phyloP scores from a whole-genome alignment of 2,113 vertebrate species.

The Galeopterus variegatus region DNA sequence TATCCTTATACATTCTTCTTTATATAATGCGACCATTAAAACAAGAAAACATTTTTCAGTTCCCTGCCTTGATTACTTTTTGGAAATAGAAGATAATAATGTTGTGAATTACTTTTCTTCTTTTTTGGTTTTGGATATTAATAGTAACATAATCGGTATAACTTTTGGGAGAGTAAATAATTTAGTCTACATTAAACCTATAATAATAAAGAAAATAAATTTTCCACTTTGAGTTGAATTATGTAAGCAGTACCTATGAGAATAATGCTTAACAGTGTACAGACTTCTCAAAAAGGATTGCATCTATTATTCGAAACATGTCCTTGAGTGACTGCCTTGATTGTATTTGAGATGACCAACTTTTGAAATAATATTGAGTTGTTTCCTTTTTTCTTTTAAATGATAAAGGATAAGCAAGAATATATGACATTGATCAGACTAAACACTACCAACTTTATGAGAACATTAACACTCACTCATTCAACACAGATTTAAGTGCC shows the following conservation, averaged over 20 bases:
- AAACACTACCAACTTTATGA: neutral
- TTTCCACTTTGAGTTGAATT: neutral
- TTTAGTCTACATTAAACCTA: neutral
- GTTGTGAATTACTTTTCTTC: slow-evolving; percentile 36
- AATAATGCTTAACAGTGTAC: neutral
- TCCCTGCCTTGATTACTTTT: neutral
- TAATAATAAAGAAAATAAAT: neutral
- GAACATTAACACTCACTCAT: neutral
- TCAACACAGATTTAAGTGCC: neutral
- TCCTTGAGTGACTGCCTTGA: neutral
- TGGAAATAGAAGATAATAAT: neutral
- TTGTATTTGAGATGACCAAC: neutral
- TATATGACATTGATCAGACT: neutral
- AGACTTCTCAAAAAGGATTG: neutral
- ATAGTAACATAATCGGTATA: neutral
- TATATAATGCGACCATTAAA: slow-evolving; percentile 21
- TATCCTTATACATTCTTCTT: neutral
- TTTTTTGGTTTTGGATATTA: slow-evolving; percentile 36
- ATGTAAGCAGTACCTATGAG: neutral
- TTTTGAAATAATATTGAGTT: neutral
- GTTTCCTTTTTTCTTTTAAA: neutral
- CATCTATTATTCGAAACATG: neutral
- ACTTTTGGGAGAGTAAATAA: neutral
- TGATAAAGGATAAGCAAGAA: neutral
- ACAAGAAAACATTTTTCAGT: slow-evolving; percentile 26